Conservation (phyloP, 2,888 invertebrate species). For the Chymomyza fuscimana region DNA sequence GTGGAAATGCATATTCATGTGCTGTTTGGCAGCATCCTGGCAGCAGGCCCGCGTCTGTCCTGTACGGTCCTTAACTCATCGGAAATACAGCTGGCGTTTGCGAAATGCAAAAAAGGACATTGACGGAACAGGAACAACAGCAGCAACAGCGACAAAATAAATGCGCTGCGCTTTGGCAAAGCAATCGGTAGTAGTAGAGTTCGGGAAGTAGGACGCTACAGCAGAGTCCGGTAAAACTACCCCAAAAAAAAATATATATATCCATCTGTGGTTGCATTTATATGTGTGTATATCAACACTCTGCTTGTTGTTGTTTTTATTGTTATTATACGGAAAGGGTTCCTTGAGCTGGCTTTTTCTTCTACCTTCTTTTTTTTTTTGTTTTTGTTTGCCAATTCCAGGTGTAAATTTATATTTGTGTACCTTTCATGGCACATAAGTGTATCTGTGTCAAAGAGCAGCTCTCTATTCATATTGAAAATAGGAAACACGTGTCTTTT, state of each 20-base stretch:
- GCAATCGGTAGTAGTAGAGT: not conserved
- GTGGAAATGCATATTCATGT: slow-evolving; percentile 71
- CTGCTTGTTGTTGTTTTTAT: not conserved
- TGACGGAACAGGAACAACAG: slow-evolving; percentile 47
- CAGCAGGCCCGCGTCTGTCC: slow-evolving; percentile 59
- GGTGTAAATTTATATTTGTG: slow-evolving; percentile 69
- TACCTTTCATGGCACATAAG: not conserved
- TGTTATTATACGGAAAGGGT: not conserved
- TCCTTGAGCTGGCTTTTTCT: not conserved
- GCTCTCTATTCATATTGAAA: not conserved
- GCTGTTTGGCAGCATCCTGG: slow-evolving; percentile 61
- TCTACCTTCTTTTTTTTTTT: slow-evolving; percentile 17
- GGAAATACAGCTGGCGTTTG: slow-evolving; percentile 67
- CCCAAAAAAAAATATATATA: slow-evolving; percentile 29
- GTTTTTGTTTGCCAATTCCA: slow-evolving; percentile 70
- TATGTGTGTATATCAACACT: not conserved
- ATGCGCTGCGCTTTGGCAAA: slow-evolving; percentile 4
- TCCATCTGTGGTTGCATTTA: slow-evolving; percentile 66
- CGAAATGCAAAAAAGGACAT: slow-evolving; percentile 43
- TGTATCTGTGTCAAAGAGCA: too few species aligned
- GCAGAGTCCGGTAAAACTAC: slow-evolving; percentile 10
- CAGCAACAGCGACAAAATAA: slow-evolving; percentile 14
- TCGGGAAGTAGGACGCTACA: slow-evolving; percentile 36
- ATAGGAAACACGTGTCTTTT: slow-evolving; percentile 55
- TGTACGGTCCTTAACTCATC: slow-evolving; percentile 34